Evolutionary conservation across 2,888 invertebrate species (phyloP).

Genomic region (Teinopalpus imperialis): DNA sequence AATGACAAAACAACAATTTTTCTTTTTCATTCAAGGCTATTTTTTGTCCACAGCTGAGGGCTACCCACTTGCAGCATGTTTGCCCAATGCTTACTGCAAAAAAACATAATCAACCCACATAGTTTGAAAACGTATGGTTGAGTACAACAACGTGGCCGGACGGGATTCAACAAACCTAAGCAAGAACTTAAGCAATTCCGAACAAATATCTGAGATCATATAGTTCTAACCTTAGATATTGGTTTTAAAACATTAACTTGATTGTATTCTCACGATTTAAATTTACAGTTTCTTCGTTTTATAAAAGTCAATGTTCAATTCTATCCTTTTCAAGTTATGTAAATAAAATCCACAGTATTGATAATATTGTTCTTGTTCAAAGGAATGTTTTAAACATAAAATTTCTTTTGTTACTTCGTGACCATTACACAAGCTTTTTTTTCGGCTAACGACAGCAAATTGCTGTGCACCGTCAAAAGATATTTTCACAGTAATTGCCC

Average conservation of each 20-base stretch:
- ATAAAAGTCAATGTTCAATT: no score
- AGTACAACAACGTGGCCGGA: conserved; percentile 57
- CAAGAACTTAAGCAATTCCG: conserved; percentile 11
- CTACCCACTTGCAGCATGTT: conserved; percentile 21
- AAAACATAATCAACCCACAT: conserved; percentile 50
- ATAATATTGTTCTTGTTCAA: no score
- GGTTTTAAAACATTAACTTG: no score
- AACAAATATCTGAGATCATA: no score
- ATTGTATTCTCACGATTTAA: no score
- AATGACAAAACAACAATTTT: conserved; percentile 7
- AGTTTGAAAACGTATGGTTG: conserved; percentile 29
- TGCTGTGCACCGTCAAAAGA: not conserved
- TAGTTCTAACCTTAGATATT: no score
- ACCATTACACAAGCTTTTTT: not conserved
- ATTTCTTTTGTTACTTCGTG: not conserved
- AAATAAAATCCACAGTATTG: no score
- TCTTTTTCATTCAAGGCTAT: conserved; percentile 13
- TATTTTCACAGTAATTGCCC: conserved; percentile 8
- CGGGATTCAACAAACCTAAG: conserved; percentile 35
- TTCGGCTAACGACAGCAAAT: not conserved
- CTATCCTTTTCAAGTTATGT: no score
- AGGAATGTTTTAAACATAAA: not conserved
- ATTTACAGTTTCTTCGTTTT: no score
- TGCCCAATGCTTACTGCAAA: conserved; percentile 22
- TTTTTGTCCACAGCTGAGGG: conserved; percentile 6